phyloP scores from a whole-genome alignment of 2,888 invertebrate species.

The Athalia rosae region DNA sequence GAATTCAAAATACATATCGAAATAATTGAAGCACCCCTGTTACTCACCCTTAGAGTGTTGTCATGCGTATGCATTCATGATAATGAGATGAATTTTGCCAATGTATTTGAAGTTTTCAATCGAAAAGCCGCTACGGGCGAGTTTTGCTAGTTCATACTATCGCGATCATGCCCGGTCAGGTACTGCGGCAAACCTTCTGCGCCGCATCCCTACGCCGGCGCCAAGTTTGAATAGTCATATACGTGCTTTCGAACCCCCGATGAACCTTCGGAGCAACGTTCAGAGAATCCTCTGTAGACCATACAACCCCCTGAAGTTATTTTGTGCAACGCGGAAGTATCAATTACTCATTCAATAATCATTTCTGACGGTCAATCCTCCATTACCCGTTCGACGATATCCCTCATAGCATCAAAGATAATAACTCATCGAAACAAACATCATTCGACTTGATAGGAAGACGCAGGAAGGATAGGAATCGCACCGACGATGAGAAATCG shows the following conservation, averaged over 20 bases:
- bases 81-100: background rate
- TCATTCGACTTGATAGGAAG: no score
- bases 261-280: background rate
- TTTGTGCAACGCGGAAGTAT: conserved; percentile 34
- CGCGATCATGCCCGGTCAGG: conserved; percentile 39
- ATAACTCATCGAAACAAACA: background rate
- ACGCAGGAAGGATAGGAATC: no score
- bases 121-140: background rate
- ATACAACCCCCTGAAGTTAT: conserved; percentile 16
- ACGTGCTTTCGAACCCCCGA: conserved; percentile 22
- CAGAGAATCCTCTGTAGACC: no score
- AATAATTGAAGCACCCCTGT: conserved; percentile 19
- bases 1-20: background rate
- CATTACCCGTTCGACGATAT: conserved; percentile 8
- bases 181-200: conserved; percentile 43
- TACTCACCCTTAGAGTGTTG: conserved; percentile 25
- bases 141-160: conserved; percentile 26
- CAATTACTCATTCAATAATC: conserved; percentile 1
- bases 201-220: conserved; percentile 37
- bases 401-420: background rate
- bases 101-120: conserved; percentile 1
- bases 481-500: no score
- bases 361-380: conserved; percentile 7
- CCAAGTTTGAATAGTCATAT: conserved; percentile 36
- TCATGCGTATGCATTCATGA: conserved; percentile 15